Percentiles rank a stretch among this genome's conserved stretches.
Evolutionary conservation across 2,113 vertebrate species (phyloP).

Genomic region (Crocuta crocuta): DNA sequence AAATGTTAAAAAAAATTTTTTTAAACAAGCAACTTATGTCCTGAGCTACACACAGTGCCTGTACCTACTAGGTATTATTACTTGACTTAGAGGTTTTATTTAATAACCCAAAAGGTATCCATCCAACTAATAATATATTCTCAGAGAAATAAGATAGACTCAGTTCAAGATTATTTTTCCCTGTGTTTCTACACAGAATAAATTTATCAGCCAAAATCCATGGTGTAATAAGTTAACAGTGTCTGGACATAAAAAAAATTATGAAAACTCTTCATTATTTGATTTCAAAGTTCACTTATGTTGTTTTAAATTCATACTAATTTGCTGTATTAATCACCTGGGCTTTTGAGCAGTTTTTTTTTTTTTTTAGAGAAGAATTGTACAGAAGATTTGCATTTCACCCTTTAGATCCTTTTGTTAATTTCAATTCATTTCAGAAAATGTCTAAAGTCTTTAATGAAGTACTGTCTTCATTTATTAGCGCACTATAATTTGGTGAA

Average conservation of each 20-base stretch:
- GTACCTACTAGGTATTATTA: neutral
- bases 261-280: slow-evolving; percentile 56
- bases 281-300: slow-evolving; percentile 49
- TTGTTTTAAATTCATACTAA: slow-evolving; percentile 64
- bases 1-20: too few relatives aligned
- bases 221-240: slow-evolving; percentile 7
- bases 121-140: neutral
- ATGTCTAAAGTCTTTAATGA: slow-evolving; percentile 81
- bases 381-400: slow-evolving; percentile 76
- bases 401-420: slow-evolving; percentile 77
- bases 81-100: neutral
- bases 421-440: slow-evolving; percentile 80
- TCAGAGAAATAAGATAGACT: neutral
- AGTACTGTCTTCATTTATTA: slow-evolving; percentile 79
- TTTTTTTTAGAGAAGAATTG: slow-evolving; percentile 62
- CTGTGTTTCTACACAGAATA: neutral
- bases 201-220: neutral
- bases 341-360: slow-evolving; percentile 60
- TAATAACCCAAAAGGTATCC: neutral
- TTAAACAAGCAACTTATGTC: neutral
- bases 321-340: slow-evolving; percentile 62
- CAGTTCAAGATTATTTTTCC: neutral
- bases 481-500: slow-evolving; percentile 80
- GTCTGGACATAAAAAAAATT: neutral
- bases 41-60: neutral